Evolutionary conservation across 1,140 invertebrate genomes (phyloP), one percentile per base, ranked within the genome.

Genomic region (Pristionchus pacificus): DNA sequence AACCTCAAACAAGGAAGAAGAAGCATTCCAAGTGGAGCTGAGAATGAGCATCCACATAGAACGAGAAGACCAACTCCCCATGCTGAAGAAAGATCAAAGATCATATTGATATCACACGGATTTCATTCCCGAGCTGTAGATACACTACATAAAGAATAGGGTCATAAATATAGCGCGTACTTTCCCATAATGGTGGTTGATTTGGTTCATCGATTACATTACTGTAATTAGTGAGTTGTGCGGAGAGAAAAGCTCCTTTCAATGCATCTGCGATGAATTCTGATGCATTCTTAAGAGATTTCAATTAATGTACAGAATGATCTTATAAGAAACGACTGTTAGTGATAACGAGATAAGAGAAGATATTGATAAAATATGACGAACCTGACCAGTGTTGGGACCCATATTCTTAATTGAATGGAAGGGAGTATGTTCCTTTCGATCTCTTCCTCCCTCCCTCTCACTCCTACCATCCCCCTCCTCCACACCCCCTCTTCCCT

Each of bases 61-160:
- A 81, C 74, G 24, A 72, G 58, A 14, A 80, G 59, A 27, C 79
- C 79, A 25, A 77, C 63, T 33, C 75, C 69, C 79, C 79, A 81
- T 66, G 79, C 79, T 80, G 73, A 71, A 68, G 27, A 61, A 28
- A 25, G 31, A 1, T 30, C 29, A 55, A 29, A 28, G 24, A 60
- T 60, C 32, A 29, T 2, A 15, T 29, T 38, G 29, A 28, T 58
- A 25, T 24, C 10, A 30, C 31, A n/a, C 55, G 38, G 33, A 55
- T 60, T 55, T 61, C 3, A 58, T 65, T 72, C 59, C 31, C 15
- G 27, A 31, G 65, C 60, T 28, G 61, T 33, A 38, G 49, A 69
- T 30, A 29, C 24, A 19, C 25, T 67, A 6, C 1, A 32, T 60
- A 6, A 32, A 61, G 33, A 60, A 60, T 60, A 32, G 49, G n/a